phyloP scores from a whole-genome alignment of 2,888 invertebrate genomes.

The Tridacna crocea region DNA sequence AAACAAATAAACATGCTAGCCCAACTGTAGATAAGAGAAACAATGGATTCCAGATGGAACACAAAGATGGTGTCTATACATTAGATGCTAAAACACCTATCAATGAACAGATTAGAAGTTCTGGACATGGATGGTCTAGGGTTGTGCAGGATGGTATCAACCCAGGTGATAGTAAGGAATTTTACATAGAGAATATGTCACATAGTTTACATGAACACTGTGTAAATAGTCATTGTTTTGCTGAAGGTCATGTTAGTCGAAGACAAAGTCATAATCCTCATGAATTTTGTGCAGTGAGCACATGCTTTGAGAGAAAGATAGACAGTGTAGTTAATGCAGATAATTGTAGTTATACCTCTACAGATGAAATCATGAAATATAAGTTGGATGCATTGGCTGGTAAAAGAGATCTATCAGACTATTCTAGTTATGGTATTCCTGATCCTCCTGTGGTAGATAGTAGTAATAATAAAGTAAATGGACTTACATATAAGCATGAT shows the following conservation, averaged over 20 bases:
- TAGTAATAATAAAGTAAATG: neutral
- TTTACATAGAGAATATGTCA: neutral
- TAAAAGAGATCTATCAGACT: neutral
- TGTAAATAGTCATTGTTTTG: constrained; percentile 14
- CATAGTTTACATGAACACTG: constrained; percentile 7
- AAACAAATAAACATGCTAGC: too few relatives aligned
- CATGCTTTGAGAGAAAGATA: constrained; percentile 5
- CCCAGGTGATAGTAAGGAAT: neutral
- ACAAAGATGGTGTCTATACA: too few relatives aligned
- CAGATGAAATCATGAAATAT: constrained; percentile 20
- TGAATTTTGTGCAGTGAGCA: neutral
- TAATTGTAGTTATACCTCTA: constrained; percentile 6
- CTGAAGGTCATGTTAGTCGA: neutral
- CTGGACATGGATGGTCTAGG: constrained; percentile 17
- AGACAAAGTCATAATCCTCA: neutral
- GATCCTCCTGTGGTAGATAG: neutral
- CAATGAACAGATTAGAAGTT: neutral
- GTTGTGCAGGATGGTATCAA: neutral
- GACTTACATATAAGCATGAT: neutral
- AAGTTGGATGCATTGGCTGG: neutral
- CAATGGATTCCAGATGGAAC: too few relatives aligned
- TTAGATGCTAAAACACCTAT: too few relatives aligned
- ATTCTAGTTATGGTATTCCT: neutral
- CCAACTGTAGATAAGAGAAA: too few relatives aligned
- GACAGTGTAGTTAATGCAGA: neutral